Conservation (phyloP, 2,797 vertebrate species). For the Muraenolepis orangiensis region DNA sequence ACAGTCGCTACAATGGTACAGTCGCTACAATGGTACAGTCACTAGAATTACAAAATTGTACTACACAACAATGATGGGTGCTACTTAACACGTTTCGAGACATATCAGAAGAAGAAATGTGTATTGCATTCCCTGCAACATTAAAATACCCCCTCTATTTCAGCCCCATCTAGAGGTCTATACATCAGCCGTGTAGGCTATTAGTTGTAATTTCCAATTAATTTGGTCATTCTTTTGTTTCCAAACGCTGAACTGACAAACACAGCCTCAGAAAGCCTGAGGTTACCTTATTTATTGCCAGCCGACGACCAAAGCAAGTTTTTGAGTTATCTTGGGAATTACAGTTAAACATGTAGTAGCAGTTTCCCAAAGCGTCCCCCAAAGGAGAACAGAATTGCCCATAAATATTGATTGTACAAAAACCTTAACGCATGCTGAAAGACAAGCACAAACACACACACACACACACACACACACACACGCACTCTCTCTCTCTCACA, state of each 20-base stretch:
- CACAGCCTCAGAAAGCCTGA: not conserved
- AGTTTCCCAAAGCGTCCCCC: not conserved
- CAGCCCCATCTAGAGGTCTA: not conserved
- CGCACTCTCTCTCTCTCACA: not conserved
- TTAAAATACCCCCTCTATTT: not conserved
- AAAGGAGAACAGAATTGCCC: not conserved
- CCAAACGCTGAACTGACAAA: not conserved
- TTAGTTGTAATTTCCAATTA: not conserved
- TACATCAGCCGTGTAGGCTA: not conserved
- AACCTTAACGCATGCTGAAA: not conserved
- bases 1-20: not conserved
- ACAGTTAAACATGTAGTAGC: not conserved
- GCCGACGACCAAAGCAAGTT: not conserved
- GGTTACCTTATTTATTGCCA: not conserved
- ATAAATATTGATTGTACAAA: not conserved
- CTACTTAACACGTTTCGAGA: not conserved
- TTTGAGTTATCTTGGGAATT: conserved; percentile 1
- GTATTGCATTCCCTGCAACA: not conserved
- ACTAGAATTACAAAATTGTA: not conserved
- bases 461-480: not conserved
- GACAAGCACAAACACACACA: conserved; percentile 16
- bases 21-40: not conserved
- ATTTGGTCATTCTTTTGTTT: not conserved
- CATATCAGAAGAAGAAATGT: not conserved
- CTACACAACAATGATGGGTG: not conserved